Evolutionary conservation across 2,888 invertebrate species (phyloP).

Genomic region (Morpho deidamia): DNA sequence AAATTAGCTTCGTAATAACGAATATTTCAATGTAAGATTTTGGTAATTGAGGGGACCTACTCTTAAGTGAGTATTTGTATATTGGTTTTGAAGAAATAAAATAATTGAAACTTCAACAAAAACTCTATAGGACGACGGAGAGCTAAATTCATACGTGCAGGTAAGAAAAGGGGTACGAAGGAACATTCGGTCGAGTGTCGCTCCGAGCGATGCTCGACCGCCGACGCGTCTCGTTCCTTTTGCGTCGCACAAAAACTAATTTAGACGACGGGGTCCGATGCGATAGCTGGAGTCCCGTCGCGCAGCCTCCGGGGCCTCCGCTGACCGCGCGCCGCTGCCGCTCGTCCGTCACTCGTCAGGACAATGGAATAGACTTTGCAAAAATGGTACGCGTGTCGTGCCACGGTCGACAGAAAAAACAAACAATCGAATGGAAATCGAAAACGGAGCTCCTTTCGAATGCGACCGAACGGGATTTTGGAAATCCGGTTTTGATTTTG

Average conservation of each 20-base stretch:
- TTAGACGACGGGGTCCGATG: constrained; percentile 65
- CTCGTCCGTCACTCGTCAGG: constrained; percentile 71
- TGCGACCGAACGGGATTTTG: constrained; percentile 74
- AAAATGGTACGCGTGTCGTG: constrained; percentile 73
- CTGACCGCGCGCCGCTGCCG: constrained; percentile 25
- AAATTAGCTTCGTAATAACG: too few species aligned
- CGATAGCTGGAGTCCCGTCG: constrained; percentile 76
- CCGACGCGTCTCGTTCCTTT: constrained; percentile 50
- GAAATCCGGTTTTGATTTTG: constrained; percentile 72
- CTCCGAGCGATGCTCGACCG: constrained; percentile 49
- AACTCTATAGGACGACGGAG: constrained; percentile 3
- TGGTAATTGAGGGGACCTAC: too few species aligned
- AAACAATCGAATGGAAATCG: constrained; percentile 76
- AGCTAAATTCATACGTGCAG: constrained; percentile 37
- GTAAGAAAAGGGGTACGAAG: constrained; percentile 63
- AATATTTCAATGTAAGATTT: too few species aligned
- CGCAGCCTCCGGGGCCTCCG: constrained; percentile 59
- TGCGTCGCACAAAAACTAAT: constrained; percentile 66
- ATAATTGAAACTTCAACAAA: too few species aligned
- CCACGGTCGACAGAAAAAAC: constrained; percentile 72
- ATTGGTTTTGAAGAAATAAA: too few species aligned
- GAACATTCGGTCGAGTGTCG: constrained; percentile 55
- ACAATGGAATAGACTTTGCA: constrained; percentile 72
- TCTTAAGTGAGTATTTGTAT: too few species aligned
- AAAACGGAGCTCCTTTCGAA: constrained; percentile 72